Evolutionary conservation across 1,140 invertebrate genomes (phyloP), one percentile per base, ranked within the genome.

Genomic region (Saxidomus purpurata): DNA sequence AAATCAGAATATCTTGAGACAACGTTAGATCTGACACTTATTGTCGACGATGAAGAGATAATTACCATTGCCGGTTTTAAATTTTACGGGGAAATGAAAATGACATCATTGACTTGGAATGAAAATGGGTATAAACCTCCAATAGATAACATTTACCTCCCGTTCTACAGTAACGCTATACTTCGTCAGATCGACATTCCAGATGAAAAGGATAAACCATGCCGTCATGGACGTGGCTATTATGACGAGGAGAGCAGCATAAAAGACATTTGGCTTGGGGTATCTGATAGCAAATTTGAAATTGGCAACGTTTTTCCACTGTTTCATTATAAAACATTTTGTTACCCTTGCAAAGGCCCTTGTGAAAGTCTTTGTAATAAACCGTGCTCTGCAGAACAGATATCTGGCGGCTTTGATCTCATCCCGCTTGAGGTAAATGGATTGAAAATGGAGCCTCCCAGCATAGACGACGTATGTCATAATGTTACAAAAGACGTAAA

Each of bases 201-300:
- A 0, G 67, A 77, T 74, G 17, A 19, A 40, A 17, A 25, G 15
- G 84, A 86, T 25, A 86, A 76, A 43, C 69, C 36, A 6, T 86
- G 84, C 38, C 25, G 69, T 11, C 49, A 86, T 59, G 84, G 84
- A 17, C 25, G 28, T 13, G 84, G 47, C 3, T 86, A 77, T 49
- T 61, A 76, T 74, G 84, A 86, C n/a, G 67, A 17, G 4, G 69
- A 86, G 61, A 86, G 84, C n/a, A 28, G 81, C 22, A 61, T 86
- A n/a, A 86, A 86, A 61, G 84, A 86, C 17, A 49, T 86, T 19
- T 86, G 84, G 84, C 43, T 86, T 77, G 84, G 84, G 25, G 71
- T 76, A 2, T 76, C 84, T 0, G 71, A 86, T 38, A 77, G 49
- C 38, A 59, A n/a, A 31, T 36, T 22, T 13, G 43, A 61, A 61